Percentiles rank a stretch among this genome's conserved stretches.
Conservation (phyloP, 37 sponge, comb jelly and placozoan genomes). For the Crambe crambe region DNA sequence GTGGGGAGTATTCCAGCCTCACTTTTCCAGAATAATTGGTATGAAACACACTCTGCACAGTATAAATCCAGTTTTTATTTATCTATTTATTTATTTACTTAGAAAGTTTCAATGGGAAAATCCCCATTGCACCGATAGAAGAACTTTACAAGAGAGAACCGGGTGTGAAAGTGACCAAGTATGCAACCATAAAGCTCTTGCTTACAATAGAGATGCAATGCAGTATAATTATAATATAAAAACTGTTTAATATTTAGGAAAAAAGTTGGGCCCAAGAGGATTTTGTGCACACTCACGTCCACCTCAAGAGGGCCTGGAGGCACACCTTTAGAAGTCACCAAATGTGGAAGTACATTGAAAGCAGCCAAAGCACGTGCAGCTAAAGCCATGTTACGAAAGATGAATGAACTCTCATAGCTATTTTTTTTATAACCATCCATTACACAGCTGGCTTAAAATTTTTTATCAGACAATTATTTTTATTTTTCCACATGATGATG, state of each 20-base stretch:
- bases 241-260: neutral
- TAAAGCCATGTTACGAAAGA: conserved; percentile 14
- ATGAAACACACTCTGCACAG: no score
- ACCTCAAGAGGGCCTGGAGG: conserved; percentile 2
- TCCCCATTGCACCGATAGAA: conserved; percentile 52
- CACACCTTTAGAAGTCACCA: conserved; percentile 27
- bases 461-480: neutral
- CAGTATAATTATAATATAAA: neutral
- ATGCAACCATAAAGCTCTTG: neutral
- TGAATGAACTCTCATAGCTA: conserved; percentile 27
- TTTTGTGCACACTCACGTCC: no score
- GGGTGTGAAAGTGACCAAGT: neutral
- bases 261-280: no score
- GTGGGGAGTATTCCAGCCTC: conserved; percentile 75
- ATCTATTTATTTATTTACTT: neutral
- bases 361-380: conserved; percentile 55
- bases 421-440: no score
- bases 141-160: conserved; percentile 41
- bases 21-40: conserved; percentile 78
- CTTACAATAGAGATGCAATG: neutral
- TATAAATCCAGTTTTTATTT: no score
- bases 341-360: conserved; percentile 19
- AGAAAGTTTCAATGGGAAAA: conserved; percentile 39
- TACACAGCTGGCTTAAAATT: neutral
- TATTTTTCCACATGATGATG: no score